phyloP scores from a whole-genome alignment of 2,113 vertebrate genomes.

The Vulpes lagopus region DNA sequence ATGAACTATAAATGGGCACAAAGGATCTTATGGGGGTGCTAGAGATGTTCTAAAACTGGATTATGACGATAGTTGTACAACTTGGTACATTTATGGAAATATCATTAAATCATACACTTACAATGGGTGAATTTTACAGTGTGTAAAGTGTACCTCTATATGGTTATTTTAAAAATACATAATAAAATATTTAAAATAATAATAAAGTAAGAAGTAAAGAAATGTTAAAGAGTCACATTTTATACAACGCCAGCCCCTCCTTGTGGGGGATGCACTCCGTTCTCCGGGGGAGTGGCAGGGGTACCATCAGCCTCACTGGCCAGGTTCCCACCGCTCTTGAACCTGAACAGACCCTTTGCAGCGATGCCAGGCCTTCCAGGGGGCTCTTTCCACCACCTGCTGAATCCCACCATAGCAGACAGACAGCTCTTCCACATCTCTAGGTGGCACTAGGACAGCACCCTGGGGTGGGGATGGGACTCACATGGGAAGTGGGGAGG shows the following conservation, averaged over 20 bases:
- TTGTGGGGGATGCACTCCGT: not conserved
- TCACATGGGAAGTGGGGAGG: not conserved
- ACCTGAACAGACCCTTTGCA: not conserved
- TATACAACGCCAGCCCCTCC: not conserved
- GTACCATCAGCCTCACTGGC: not conserved
- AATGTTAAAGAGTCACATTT: slow-evolving; percentile 1
- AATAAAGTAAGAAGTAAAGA: not conserved
- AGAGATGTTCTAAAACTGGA: slow-evolving; percentile 4
- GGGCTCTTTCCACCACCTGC: not conserved
- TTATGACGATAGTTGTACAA: not conserved
- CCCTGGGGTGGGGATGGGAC: not conserved
- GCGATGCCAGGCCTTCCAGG: not conserved
- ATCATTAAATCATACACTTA: not conserved
- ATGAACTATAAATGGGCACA: not conserved
- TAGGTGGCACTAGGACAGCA: not conserved
- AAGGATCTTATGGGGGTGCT: not conserved
- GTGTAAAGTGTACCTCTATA: not conserved
- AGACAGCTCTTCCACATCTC: not conserved
- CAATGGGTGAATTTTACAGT: not conserved
- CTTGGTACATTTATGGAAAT: not conserved
- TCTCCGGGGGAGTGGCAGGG: not conserved
- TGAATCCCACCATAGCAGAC: not conserved
- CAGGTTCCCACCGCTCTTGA: slow-evolving; percentile 31
- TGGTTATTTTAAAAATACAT: not conserved
- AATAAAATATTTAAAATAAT: not conserved